These are phyloP conservation scores for Bombyx mandarina DNA, from an alignment of 1,140 invertebrate genomes.

Conservation along the genomic window DNA sequence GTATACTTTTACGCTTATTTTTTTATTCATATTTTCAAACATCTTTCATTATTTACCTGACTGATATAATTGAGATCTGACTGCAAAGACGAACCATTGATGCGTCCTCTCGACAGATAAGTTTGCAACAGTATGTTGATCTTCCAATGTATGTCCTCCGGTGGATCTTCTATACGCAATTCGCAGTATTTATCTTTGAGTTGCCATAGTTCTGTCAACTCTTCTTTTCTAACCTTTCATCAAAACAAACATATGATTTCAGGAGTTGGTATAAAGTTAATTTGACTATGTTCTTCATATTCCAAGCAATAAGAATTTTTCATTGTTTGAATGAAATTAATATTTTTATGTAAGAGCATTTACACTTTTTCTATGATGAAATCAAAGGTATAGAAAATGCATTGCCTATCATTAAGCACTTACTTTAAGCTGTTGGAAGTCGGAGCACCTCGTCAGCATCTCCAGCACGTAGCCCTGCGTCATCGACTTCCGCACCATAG, in stretches of 20 bases:
- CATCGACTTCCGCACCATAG: slow-evolving; percentile 84
- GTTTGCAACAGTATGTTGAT: slow-evolving; percentile 97
- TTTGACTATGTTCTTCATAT: too few relatives aligned
- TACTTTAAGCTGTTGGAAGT: slow-evolving; percentile 97
- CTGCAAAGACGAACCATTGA: slow-evolving; percentile 91
- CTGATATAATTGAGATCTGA: slow-evolving; percentile 95
- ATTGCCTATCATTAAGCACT: background rate
- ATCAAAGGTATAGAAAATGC: background rate
- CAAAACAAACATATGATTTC: background rate
- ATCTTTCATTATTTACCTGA: slow-evolving; percentile 73
- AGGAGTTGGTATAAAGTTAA: too few relatives aligned
- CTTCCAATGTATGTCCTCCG: slow-evolving; percentile 94
- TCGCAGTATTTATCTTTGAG: slow-evolving; percentile 81
- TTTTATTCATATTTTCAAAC: too few relatives aligned
- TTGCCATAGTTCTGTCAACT: slow-evolving; percentile 90
- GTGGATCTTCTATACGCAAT: slow-evolving; percentile 82
- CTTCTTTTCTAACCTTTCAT: slow-evolving; percentile 90
- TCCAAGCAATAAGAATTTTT: too few relatives aligned
- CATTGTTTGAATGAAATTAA: too few relatives aligned
- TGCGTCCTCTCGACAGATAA: slow-evolving; percentile 83
- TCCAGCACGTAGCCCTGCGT: slow-evolving; percentile 88
- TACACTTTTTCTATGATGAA: background rate
- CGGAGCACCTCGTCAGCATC: slow-evolving; percentile 92
- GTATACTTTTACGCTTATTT: too few relatives aligned
- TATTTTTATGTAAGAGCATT: too few relatives aligned